A percentile compares a stretch with the other conserved stretches of the same genome.
These are phyloP conservation scores for Spatula versicolor DNA, from an alignment of 2,797 vertebrate genomes.

Conservation along the genomic window DNA sequence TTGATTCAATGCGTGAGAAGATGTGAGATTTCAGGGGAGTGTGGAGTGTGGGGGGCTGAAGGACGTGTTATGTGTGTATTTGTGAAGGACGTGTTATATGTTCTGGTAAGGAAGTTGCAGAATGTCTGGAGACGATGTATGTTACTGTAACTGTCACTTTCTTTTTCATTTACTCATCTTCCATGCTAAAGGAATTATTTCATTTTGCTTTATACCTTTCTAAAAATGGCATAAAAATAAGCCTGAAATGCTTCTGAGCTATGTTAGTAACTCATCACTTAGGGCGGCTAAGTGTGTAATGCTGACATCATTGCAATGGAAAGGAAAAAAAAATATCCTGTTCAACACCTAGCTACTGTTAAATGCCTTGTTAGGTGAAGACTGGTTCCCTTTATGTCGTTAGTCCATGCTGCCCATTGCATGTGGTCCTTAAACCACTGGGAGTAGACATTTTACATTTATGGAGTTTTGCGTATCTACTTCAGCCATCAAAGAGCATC, in stretches of 20 bases:
- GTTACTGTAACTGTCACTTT: not conserved
- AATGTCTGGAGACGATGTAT: not conserved
- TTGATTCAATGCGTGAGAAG: not conserved
- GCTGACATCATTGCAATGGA: not conserved
- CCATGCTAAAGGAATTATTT: not conserved
- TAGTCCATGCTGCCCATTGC: not conserved
- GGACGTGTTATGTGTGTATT: not conserved
- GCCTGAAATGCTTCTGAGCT: not conserved
- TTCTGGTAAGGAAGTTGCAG: not conserved
- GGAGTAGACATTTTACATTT: not conserved
- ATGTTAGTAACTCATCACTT: not conserved
- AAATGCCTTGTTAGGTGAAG: not conserved
- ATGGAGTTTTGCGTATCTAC: not conserved
- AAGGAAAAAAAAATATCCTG: conserved; percentile 6
- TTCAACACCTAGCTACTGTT: not conserved
- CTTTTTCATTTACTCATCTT: not conserved
- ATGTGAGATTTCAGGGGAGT: not conserved
- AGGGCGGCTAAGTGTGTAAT: not conserved
- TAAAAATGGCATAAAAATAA: not conserved
- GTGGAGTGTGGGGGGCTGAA: not conserved
- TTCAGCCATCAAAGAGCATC: not conserved
- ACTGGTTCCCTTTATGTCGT: not conserved
- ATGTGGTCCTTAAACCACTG: not conserved
- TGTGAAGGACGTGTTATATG: not conserved
- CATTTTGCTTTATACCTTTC: not conserved